phyloP scores from a whole-genome alignment of 2,113 vertebrate genomes.

The Galemys pyrenaicus region DNA sequence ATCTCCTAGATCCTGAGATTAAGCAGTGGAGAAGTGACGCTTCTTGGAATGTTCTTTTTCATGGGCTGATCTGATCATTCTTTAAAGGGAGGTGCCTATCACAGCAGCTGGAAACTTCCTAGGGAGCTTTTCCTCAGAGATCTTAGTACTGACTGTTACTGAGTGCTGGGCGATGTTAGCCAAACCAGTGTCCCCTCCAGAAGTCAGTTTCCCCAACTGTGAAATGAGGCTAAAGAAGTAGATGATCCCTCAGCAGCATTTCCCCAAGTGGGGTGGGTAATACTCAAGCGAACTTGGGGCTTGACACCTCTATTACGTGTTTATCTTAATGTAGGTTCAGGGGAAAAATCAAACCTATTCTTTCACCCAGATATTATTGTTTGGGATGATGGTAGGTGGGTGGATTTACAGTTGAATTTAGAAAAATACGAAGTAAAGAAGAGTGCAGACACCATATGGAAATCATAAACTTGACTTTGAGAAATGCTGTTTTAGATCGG shows the following conservation, averaged over 20 bases:
- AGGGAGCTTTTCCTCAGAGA: background rate
- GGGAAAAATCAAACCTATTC: background rate
- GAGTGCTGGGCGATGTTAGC: background rate
- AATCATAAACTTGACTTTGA: background rate
- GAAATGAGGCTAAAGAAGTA: background rate
- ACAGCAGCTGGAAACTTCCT: background rate
- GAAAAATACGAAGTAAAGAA: background rate
- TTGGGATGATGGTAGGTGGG: background rate
- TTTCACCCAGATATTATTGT: background rate
- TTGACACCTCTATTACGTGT: background rate
- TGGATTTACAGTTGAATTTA: conserved; percentile 35
- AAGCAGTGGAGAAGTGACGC: background rate
- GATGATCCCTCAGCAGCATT: background rate
- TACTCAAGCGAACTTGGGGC: background rate
- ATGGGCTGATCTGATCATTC: background rate
- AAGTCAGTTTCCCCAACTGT: background rate
- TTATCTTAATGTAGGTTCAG: conserved; percentile 12
- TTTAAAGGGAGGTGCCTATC: background rate
- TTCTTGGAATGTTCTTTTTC: background rate
- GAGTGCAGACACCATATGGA: background rate
- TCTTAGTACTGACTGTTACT: background rate
- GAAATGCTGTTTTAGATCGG: background rate
- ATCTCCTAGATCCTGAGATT: background rate
- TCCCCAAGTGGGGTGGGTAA: background rate
- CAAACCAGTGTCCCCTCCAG: background rate